phyloP scores from a whole-genome alignment of 2,797 vertebrate species.

The Discoglossus pictus region DNA sequence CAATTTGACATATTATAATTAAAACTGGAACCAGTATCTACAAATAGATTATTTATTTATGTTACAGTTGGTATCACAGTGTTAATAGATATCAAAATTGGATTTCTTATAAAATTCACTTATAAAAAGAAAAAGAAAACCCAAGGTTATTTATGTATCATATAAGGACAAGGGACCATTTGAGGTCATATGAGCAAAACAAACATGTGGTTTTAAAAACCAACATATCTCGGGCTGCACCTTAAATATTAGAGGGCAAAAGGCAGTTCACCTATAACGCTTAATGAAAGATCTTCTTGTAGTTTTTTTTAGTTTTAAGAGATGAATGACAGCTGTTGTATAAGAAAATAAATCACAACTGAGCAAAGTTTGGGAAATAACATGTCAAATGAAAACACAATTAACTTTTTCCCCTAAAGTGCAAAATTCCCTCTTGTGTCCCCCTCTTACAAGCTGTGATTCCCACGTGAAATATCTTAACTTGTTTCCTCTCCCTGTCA shows the following conservation, averaged over 20 bases:
- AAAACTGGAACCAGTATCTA: too few relatives aligned
- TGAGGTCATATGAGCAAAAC: neutral
- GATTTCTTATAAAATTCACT: too few relatives aligned
- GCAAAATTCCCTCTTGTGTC: conserved; percentile 76
- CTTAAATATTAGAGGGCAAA: conserved; percentile 8
- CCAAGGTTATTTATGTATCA: too few relatives aligned
- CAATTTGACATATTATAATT: too few relatives aligned
- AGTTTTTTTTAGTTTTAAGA: conserved; percentile 13
- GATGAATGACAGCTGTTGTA: conserved; percentile 56
- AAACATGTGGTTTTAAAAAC: neutral
- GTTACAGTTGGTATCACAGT: too few relatives aligned
- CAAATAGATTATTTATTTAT: too few relatives aligned
- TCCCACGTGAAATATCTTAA: conserved; percentile 94
- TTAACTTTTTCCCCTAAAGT: conserved; percentile 89
- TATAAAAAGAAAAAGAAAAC: too few relatives aligned
- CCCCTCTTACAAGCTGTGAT: conserved; percentile 89
- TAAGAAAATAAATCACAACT: conserved; percentile 74
- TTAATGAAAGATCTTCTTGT: conserved; percentile 18
- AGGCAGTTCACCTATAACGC: conserved; percentile 1
- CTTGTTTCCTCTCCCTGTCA: conserved; percentile 87
- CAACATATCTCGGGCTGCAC: neutral
- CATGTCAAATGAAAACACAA: conserved; percentile 82
- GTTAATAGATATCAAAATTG: too few relatives aligned
- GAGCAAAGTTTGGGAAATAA: conserved; percentile 81
- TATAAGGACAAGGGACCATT: too few relatives aligned